Evolutionary conservation across 2,888 invertebrate species (phyloP), one percentile per base, ranked within the genome.

Genomic region (Heliconius ethilla): DNA sequence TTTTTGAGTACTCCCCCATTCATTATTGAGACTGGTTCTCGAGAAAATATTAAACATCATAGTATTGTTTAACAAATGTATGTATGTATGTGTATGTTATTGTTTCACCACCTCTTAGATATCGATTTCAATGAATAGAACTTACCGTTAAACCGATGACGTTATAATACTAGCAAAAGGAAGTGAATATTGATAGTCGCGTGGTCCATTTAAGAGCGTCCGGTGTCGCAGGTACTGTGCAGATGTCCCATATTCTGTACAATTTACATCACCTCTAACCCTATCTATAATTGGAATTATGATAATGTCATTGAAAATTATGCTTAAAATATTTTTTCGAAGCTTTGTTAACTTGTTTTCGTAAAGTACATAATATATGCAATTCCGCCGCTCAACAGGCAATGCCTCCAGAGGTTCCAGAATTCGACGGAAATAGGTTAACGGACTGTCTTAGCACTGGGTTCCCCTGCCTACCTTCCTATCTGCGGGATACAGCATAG

Each of bases 121-220:
- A 29, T 62, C 67, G 62, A 74, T 74, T 67, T 29, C 67, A 59
- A 77, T 67, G 59, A 77, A 67, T 67, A 55, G 67, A 59, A 67
- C 13, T 74, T 67, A 74, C 77, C 77, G 77, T 77, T 77, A 75
- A 73, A 78, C 74, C 45, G 75, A 70, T 78, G 78, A 78, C 75
- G 78, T 75, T 55, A 70, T 45, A 75, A 78, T 74, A 78, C 51
- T 59, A 67, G 70, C 55, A 45, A 78, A 78, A 78, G 81, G 81
- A 79, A 76, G 67, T 75, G 74, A 78, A 70, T 70, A 79, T 78
- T 79, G 75, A 55, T 59, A 65, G 77, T 63, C 66, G 75, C 75
- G 72, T 80, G 80, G 69, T 77, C 80, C 74, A 81, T 70, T 81
- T 79, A 70, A 45, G 70, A 75, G 65, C 79, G 76, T 79, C 79